These are phyloP conservation scores for Reinhardtius hippoglossoides DNA, from an alignment of 2,113 vertebrate species.

Conservation along the genomic window DNA sequence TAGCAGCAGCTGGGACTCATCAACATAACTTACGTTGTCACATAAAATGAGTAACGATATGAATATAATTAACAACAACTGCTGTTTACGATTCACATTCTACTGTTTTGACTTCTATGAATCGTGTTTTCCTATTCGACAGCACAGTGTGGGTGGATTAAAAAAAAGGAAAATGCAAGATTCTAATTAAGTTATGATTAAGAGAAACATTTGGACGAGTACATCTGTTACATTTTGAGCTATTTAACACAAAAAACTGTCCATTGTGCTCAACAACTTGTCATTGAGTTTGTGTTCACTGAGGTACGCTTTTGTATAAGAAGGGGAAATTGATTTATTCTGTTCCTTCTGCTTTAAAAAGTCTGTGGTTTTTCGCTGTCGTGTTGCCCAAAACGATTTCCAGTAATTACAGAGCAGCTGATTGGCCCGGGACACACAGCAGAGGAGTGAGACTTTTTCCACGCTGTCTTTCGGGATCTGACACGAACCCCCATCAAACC, in stretches of 20 bases:
- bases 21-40: too few relatives aligned
- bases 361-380: conserved; percentile 23
- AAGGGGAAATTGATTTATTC: too few relatives aligned
- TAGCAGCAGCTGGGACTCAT: too few relatives aligned
- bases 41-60: too few relatives aligned
- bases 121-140: too few relatives aligned
- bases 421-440: conserved; percentile 29
- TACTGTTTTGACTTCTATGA: too few relatives aligned
- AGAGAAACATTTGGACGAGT: not conserved
- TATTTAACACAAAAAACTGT: not conserved
- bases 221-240: not conserved
- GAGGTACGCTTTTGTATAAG: too few relatives aligned
- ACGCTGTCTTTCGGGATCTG: not conserved
- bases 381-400: not conserved
- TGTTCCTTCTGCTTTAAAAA: conserved; percentile 19
- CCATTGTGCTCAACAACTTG: not conserved
- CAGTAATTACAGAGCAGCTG: conserved; percentile 32
- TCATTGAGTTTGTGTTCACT: too few relatives aligned
- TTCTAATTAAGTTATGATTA: not conserved
- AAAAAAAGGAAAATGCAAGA: too few relatives aligned
- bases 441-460: not conserved
- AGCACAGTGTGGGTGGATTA: too few relatives aligned
- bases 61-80: too few relatives aligned
- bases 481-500: not conserved
- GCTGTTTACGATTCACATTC: too few relatives aligned